A percentile compares a stretch with the other conserved stretches of the same genome.
Conservation (phyloP, 1,140 invertebrate species). For the Nymphalis io region DNA sequence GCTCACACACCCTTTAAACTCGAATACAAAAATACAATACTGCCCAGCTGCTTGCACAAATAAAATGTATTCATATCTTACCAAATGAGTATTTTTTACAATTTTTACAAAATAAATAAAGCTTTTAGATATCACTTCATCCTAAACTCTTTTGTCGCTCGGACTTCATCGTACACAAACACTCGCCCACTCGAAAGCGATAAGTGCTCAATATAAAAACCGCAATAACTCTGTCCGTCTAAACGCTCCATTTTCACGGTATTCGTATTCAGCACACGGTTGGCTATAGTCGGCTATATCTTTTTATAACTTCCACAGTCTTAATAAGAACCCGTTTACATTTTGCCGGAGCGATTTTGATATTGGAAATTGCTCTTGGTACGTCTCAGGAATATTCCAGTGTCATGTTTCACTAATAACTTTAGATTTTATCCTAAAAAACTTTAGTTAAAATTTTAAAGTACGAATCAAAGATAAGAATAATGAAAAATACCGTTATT, state of each 20-base stretch:
- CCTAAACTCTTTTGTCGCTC: conserved; percentile 9
- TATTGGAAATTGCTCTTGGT: conserved; percentile 20
- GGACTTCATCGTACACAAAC: conserved; percentile 18
- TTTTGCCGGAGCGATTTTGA: conserved; percentile 28
- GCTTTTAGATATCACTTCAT: background rate
- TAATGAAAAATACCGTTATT: too few relatives aligned
- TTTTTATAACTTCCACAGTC: conserved; percentile 48
- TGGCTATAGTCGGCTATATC: conserved; percentile 45
- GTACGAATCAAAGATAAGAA: background rate
- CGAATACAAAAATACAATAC: too few relatives aligned
- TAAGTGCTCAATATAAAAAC: conserved; percentile 49
- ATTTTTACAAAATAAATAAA: background rate
- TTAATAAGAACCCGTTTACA: conserved; percentile 43
- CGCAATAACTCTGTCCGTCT: conserved; percentile 50
- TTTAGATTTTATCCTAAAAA: background rate
- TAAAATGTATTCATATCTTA: background rate
- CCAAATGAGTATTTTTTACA: background rate
- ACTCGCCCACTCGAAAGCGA: conserved; percentile 34
- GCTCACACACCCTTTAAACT: too few relatives aligned
- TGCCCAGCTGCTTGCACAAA: too few relatives aligned
- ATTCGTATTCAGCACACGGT: conserved; percentile 48
- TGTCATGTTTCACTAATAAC: conserved; percentile 10
- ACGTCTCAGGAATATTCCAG: conserved; percentile 9
- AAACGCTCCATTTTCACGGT: conserved; percentile 42
- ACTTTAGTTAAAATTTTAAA: background rate